Base-by-base conservation (phyloP, 1,140 invertebrate species). In the Oreohelix idahoensis region DNA sequence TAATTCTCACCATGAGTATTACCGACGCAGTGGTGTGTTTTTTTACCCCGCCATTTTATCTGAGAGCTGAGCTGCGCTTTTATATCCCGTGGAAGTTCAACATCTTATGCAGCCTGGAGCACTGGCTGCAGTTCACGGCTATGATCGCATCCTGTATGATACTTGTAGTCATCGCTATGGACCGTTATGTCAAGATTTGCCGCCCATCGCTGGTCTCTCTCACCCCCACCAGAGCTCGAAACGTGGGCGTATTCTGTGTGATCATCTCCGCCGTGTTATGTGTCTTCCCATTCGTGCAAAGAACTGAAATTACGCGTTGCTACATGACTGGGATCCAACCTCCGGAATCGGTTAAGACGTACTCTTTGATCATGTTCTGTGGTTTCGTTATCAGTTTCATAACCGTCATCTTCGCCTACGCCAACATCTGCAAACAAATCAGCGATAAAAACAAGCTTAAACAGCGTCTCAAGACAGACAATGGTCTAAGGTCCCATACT, bases 171-270 rank as follows among this genome's bases (percentile, higher is more conserved):
- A 78, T 78, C 29, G 76, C 76, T 29, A 17, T 78, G 23, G 76
- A 78, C 76, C 76, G 76, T 5, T 78, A 78, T 36, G 29, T 78
- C 1, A 78, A 78, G 39, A 78, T 78, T 5, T 78, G 76, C 49
- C 13, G 35, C 8, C 53, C 45, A n/a, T 5, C 5, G 4, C 11
- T 32, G 5, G 20, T 26, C 29, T 58, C 76, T 10, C 76, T 78
- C n/a, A 78, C 76, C 5, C 76, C 76, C 0, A 1, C n/a, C 2
- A 11, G 2, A 17, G 76, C 76, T 17, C 45, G 49, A 23, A 32
- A 78, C 36, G 8, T 63, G n/a, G 45, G 76, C 8, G 49, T 51
- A 29, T 38, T 36, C 32, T 10, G 35, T 29, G 26, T 51, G 5
- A 1, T 78, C 1, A 23, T 38, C n/a, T 32, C n/a, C 49, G 51